Percentiles rank a stretch among this genome's conserved stretches.
Conservation (phyloP, 2,113 vertebrate genomes). For the Galbula dea region DNA sequence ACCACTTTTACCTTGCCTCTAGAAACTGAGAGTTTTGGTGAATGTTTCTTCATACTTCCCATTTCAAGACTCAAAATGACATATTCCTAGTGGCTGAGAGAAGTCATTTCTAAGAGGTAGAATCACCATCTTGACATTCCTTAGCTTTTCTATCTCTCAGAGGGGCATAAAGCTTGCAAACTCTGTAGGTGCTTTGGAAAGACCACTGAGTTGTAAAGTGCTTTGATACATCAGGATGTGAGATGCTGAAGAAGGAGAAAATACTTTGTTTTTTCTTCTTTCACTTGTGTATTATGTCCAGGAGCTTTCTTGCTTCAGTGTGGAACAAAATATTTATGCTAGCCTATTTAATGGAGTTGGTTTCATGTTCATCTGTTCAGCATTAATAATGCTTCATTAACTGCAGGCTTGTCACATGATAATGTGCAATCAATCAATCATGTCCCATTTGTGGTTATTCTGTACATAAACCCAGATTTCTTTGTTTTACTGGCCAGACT, state of each 20-base stretch:
- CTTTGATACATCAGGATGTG: background rate
- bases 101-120: background rate
- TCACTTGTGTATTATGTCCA: background rate
- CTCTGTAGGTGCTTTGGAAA: background rate
- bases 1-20: background rate
- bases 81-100: background rate
- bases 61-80: background rate
- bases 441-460: background rate
- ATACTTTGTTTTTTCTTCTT: background rate
- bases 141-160: background rate
- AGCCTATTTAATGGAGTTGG: background rate
- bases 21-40: background rate
- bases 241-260: background rate
- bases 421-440: background rate
- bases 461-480: background rate
- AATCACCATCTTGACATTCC: background rate
- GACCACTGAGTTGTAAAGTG: background rate
- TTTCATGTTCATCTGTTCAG: background rate
- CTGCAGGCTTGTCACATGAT: background rate
- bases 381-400: constrained; percentile 15
- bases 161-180: background rate
- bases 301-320: background rate
- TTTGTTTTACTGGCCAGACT: background rate
- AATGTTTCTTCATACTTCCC: background rate
- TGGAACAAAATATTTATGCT: background rate